Conservation (phyloP, 2,113 vertebrate species). For the Spea multiplicata region DNA sequence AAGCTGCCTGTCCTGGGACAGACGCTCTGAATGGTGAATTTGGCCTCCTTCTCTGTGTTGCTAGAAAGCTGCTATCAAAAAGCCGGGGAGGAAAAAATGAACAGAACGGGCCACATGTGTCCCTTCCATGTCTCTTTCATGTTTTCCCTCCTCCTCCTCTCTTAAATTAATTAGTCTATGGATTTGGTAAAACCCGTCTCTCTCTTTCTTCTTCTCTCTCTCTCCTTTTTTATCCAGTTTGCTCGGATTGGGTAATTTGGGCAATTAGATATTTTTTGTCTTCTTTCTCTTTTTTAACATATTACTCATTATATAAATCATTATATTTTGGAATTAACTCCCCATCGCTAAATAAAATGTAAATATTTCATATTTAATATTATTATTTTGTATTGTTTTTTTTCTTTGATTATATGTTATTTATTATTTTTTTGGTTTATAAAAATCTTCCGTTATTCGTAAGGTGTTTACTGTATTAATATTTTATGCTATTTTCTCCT, state of each 20-base stretch:
- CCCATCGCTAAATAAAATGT: no score
- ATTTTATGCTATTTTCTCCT: no score
- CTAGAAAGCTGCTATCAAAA: conserved; percentile 53
- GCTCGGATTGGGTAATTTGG: conserved; percentile 39
- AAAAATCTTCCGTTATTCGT: no score
- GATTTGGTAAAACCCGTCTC: neutral
- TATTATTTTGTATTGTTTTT: no score
- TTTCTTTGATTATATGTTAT: no score
- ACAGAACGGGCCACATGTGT: conserved; percentile 55
- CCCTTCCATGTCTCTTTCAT: conserved; percentile 44
- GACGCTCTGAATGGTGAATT: conserved; percentile 48
- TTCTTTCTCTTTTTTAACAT: neutral
- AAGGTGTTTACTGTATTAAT: no score
- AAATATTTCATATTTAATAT: no score
- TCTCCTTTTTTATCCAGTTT: conserved; percentile 9
- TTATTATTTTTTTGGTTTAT: no score
- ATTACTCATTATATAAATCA: neutral
- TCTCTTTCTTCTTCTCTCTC: neutral
- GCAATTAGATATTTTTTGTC: conserved; percentile 41
- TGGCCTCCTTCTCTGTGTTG: conserved; percentile 55
- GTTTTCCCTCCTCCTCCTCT: conserved; percentile 46
- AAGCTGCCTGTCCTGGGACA: conserved; percentile 51
- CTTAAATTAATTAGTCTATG: conserved; percentile 45
- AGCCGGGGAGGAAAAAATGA: conserved; percentile 48
- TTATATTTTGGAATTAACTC: neutral